Base-by-base conservation (phyloP, 2,888 invertebrate genomes). In the Pecten maximus region DNA sequence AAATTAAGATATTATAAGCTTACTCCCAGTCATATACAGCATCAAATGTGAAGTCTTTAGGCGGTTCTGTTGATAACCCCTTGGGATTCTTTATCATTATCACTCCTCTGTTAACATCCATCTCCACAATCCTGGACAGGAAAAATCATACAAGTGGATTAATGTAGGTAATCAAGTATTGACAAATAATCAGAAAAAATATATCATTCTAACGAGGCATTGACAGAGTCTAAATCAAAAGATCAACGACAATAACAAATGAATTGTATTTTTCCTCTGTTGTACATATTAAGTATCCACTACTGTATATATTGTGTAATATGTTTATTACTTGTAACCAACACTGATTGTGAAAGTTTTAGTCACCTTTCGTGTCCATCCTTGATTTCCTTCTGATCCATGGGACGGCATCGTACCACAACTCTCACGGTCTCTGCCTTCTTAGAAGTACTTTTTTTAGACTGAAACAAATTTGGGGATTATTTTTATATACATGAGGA, bases 31-130 rank as follows among this genome's bases (percentile, higher is more conserved):
- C 99, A 97, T 99, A 99, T 10, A 99, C 99, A 50, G 99, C 98
- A 97, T 99, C 99, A 97, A 99, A 99, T 0, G 99, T 99, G 97
- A 99, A 99, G 93, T 98, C 98, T 97, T 99, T 99, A 94, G 96
- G 96, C 16, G 96, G 96, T 90, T 98, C 98, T 96, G 94, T 94
- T 8, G 94, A 60, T 95, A 97, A 97, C 88, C 97, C 97, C 93
- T 98, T 98, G 74, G 98, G 98, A 97, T 99, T 98, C 95, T 98
- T 98, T 90, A 99, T 98, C 97, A 99, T 99, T 92, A 99, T 98
- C 0, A 98, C 98, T 50, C 99, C 99, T 93, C 98, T 98, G 94
- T 98, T 98, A 40, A 98, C 98, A 97, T 98, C 98, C 95, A 99
- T 98, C 93, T 98, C 98, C 90, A 99, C 98, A 95, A 97, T 97